Base-by-base conservation (phyloP, 2,113 vertebrate species). In the Phylloscopus trochiloides region DNA sequence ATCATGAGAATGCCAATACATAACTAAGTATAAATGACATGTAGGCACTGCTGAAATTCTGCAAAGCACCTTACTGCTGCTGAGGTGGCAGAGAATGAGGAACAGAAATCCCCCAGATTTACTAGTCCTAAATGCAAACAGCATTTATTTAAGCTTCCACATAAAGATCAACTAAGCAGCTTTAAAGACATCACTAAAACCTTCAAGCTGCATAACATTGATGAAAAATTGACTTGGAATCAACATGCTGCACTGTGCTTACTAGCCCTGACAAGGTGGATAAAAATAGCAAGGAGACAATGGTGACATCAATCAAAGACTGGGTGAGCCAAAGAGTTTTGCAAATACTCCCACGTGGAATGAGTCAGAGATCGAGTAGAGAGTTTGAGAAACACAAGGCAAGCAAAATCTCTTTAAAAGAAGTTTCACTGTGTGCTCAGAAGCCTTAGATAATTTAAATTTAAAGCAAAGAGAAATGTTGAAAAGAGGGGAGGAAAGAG, bases 281-380 rank as follows among this genome's bases (percentile, higher is more conserved):
- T 96, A 96, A 95, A 88, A 96, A 96, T 91, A 96, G 96, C 82
- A 95, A 84, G 85, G 88, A 94, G 94, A 95, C 75, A 91, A 91
- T 96, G 65, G 86, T 86, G 75, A 68, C 82, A 61, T 94, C 86
- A 95, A 83, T 95, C 91, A 96, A 96, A 96, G 90, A 71, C 61
- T 28, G 77, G 68, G 72, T 52, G 31, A 94, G 92, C 59, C 86
- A 92, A 84, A 58, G 77, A 88, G 80, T 97, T 94, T 86, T 95
- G 86, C 93, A 92, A 94, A 91, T 93, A 92, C 93, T 92, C 90
- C 96, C 90, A 97, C 90, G 1, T 92, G 92, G 74, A 96, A 76
- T 95, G 94, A 96, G 75, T 96, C 96, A 96, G 92, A 96, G 78
- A 66, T 93, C 71, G 63, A 89, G 72, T 55, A 38, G 45, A 88